phyloP scores from a whole-genome alignment of 2,113 vertebrate genomes.

The Penelope pileata region DNA sequence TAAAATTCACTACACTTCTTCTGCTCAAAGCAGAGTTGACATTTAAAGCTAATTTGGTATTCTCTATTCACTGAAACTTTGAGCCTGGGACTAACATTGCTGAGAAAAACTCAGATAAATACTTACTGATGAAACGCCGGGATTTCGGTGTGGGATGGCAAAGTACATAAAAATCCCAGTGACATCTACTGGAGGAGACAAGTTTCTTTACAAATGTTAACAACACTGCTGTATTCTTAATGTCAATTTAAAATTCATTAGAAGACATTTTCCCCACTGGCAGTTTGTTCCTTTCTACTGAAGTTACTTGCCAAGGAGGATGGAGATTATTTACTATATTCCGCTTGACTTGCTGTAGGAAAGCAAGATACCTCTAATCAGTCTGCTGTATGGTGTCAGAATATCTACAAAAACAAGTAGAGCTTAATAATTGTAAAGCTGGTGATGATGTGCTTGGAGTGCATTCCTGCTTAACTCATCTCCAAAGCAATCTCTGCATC shows the following conservation, averaged over 20 bases:
- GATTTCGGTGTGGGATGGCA: neutral
- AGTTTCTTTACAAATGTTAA: neutral
- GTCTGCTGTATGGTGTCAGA: neutral
- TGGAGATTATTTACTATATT: neutral
- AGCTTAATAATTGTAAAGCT: neutral
- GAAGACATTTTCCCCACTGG: neutral
- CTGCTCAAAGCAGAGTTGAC: neutral
- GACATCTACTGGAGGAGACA: neutral
- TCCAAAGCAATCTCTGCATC: neutral
- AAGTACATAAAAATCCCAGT: neutral
- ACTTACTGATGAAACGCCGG: neutral
- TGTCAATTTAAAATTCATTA: slow-evolving; percentile 1
- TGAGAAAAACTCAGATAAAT: neutral
- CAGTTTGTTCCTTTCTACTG: neutral
- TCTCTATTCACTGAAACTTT: neutral
- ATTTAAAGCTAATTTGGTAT: neutral
- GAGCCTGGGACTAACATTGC: neutral
- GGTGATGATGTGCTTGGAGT: accelerated
- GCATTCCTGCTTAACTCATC: neutral
- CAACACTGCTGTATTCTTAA: neutral
- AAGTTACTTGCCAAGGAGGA: neutral
- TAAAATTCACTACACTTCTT: neutral
- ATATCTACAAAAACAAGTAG: neutral
- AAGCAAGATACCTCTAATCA: neutral
- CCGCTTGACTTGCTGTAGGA: neutral